phyloP scores from a whole-genome alignment of 1,140 invertebrate genomes.

The Popillia japonica region DNA sequence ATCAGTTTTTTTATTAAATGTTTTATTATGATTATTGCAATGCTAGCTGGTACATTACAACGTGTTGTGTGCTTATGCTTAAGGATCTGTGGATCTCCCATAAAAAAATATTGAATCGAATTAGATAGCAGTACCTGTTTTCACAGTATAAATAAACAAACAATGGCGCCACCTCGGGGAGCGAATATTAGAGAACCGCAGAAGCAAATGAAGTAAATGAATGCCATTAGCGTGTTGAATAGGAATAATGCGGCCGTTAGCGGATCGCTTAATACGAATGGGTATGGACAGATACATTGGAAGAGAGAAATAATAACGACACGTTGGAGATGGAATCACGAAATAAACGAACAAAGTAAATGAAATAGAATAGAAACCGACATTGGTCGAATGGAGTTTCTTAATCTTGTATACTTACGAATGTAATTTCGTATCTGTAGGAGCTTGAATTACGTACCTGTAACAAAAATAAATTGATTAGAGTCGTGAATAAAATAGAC shows the following conservation, averaged over 20 bases:
- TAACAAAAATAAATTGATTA: conserved; percentile 3
- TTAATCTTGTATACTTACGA: conserved; percentile 2
- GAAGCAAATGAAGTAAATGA: conserved; percentile 6
- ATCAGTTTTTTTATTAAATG: not conserved
- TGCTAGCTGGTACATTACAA: too few species aligned
- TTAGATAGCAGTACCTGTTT: not conserved
- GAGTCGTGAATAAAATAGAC: not conserved
- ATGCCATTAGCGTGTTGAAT: not conserved
- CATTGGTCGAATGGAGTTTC: not conserved
- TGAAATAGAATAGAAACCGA: not conserved
- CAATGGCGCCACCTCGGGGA: conserved; percentile 29
- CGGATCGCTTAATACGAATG: not conserved
- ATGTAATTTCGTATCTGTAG: not conserved
- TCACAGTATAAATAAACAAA: conserved; percentile 44
- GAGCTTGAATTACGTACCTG: not conserved
- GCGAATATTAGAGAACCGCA: conserved; percentile 22
- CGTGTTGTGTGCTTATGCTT: too few species aligned
- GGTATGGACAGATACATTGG: not conserved
- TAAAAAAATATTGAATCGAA: not conserved
- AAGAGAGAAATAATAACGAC: not conserved
- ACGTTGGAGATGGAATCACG: not conserved
- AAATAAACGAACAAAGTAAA: not conserved
- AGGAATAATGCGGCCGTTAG: not conserved
- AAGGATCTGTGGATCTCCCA: too few species aligned
- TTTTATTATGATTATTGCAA: too few species aligned